Percentiles rank a stretch among this genome's conserved stretches.
These are phyloP conservation scores for Cavia porcellus DNA, from an alignment of 2,113 vertebrate genomes.

Conservation along the genomic window DNA sequence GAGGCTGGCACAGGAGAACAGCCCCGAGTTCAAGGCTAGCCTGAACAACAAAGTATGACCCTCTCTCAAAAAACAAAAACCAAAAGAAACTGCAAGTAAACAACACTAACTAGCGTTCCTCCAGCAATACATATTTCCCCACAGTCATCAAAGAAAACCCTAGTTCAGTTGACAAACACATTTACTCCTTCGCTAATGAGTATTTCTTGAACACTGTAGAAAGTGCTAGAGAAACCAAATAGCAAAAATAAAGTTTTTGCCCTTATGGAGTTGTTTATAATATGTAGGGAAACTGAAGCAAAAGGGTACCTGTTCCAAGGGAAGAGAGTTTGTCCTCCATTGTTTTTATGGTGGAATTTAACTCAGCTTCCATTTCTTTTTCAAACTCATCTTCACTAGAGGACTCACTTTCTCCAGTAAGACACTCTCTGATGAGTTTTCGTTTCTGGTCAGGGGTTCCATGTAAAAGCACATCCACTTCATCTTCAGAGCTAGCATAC, in stretches of 20 bases:
- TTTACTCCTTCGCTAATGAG: not conserved
- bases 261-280: not conserved
- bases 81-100: constrained; percentile 51
- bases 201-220: not conserved
- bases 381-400: constrained; percentile 98
- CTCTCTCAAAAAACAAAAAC: not conserved
- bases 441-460: constrained; percentile 97
- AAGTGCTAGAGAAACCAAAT: not conserved
- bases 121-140: not conserved
- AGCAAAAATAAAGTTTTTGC: not conserved
- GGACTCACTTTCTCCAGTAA: constrained; percentile 98
- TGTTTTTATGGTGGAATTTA: constrained; percentile 93
- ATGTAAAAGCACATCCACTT: constrained; percentile 96
- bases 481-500: constrained; percentile 95
- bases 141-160: constrained; percentile 3
- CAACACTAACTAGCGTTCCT: not conserved
- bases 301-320: constrained; percentile 82
- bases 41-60: not conserved
- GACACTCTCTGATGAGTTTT: constrained; percentile 96
- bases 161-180: not conserved
- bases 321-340: constrained; percentile 92
- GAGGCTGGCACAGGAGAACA: not conserved
- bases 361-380: constrained; percentile 98
- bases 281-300: not conserved
- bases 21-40: not conserved